phyloP scores from a whole-genome alignment of 2,113 vertebrate genomes.

The Carassius auratus region DNA sequence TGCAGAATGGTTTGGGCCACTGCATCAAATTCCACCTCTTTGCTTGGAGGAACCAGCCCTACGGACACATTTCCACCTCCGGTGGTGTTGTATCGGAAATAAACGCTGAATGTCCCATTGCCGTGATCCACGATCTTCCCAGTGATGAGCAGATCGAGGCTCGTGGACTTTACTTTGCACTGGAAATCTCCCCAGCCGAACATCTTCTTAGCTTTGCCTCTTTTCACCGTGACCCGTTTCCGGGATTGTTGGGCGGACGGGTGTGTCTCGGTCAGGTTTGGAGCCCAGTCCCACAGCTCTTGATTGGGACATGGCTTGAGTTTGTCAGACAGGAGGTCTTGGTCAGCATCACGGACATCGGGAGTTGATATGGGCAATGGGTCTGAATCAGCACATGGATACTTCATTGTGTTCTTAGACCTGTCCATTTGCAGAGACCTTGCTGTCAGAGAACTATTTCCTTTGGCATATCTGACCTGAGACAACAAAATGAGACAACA shows the following conservation, averaged over 20 bases:
- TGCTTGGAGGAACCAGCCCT: slow-evolving; percentile 93
- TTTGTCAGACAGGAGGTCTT: slow-evolving; percentile 86
- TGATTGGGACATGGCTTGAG: slow-evolving; percentile 87
- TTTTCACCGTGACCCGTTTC: slow-evolving; percentile 91
- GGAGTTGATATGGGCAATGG: slow-evolving; percentile 89
- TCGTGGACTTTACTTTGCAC: slow-evolving; percentile 97
- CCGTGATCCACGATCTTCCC: slow-evolving; percentile 99
- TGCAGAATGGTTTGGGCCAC: slow-evolving; percentile 86
- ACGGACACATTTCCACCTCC: slow-evolving; percentile 97
- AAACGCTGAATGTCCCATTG: slow-evolving; percentile 97
- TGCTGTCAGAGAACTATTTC: slow-evolving; percentile 79
- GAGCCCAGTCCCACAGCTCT: slow-evolving; percentile 92
- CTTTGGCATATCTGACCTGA: slow-evolving; percentile 81
- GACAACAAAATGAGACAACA: slow-evolving; percentile 51
- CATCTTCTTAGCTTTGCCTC: slow-evolving; percentile 99
- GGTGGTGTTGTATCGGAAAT: slow-evolving; percentile 97
- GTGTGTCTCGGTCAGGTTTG: slow-evolving; percentile 84
- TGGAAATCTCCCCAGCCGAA: slow-evolving; percentile 99
- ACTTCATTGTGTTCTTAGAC: slow-evolving; percentile 86
- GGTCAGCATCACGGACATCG: slow-evolving; percentile 85
- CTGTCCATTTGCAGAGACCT: slow-evolving; percentile 83
- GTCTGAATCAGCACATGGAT: slow-evolving; percentile 89
- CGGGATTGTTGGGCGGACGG: slow-evolving; percentile 87
- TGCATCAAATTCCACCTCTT: slow-evolving; percentile 96
- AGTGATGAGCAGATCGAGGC: slow-evolving; percentile 95